Evolutionary conservation across 2,113 vertebrate species (phyloP).

Genomic region (Tachuris rubrigastra): DNA sequence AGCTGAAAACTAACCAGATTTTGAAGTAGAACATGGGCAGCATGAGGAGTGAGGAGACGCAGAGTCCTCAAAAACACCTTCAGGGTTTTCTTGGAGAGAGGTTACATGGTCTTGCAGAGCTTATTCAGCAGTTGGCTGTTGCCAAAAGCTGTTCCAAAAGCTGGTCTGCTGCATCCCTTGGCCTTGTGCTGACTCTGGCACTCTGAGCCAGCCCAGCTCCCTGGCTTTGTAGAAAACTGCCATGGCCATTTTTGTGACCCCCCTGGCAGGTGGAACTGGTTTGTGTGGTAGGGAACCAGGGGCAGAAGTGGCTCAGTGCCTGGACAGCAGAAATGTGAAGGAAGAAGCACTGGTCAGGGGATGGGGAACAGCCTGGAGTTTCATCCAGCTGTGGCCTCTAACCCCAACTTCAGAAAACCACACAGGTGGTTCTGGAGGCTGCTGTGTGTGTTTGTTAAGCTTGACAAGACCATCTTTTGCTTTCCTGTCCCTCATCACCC

Average conservation of each 20-base stretch:
- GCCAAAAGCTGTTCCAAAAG: neutral
- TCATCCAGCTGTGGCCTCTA: neutral
- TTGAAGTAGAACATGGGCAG: neutral
- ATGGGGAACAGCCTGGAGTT: neutral
- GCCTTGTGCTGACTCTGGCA: neutral
- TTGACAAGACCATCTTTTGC: neutral
- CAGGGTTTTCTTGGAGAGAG: neutral
- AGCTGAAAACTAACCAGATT: neutral
- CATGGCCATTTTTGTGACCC: neutral
- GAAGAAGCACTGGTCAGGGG: neutral
- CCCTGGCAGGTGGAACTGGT: neutral
- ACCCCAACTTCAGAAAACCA: neutral
- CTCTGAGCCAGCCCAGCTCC: neutral
- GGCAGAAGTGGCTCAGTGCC: neutral
- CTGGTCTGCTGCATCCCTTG: neutral
- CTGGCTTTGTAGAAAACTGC: neutral
- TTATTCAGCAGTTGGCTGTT: neutral
- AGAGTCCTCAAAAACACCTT: neutral
- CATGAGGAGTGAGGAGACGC: neutral
- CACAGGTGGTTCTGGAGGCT: neutral
- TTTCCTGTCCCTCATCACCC: neutral
- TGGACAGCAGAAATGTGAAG: neutral
- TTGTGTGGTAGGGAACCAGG: neutral
- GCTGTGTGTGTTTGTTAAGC: neutral
- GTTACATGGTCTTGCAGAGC: neutral